Conservation (phyloP, 2,113 vertebrate species). For the Peromyscus californicus region DNA sequence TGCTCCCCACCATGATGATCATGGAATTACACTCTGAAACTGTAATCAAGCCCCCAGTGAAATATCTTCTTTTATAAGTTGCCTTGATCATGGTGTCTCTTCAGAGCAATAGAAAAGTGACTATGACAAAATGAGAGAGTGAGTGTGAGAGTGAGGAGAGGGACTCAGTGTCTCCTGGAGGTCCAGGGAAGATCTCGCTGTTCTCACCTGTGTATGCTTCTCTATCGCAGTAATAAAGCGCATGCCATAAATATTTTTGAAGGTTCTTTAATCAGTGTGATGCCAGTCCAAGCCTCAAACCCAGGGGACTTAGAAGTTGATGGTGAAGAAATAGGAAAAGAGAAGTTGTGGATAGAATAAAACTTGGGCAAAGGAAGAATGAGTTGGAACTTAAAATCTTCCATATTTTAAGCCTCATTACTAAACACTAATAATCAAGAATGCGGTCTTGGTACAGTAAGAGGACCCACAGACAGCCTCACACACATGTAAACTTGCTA, state of each 20-base stretch:
- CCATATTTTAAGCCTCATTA: too few species aligned
- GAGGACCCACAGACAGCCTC: not conserved
- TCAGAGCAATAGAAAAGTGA: not conserved
- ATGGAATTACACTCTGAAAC: not conserved
- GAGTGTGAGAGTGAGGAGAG: accelerated
- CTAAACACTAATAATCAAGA: not conserved
- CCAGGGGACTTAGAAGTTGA: not conserved
- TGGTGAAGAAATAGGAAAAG: too few species aligned
- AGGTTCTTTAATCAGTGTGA: not conserved
- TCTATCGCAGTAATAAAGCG: not conserved
- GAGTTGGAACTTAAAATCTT: not conserved
- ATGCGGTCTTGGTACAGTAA: too few species aligned
- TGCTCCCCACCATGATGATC: not conserved
- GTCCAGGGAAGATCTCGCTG: too few species aligned
- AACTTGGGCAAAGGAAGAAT: not conserved
- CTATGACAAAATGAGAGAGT: not conserved
- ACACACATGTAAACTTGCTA: accelerated
- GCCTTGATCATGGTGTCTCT: not conserved
- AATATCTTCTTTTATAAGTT: not conserved
- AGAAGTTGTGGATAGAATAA: too few species aligned
- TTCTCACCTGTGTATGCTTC: not conserved
- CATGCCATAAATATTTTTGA: not conserved
- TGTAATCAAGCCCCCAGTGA: not conserved
- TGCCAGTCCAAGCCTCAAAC: not conserved
- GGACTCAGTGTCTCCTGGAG: accelerated